These are phyloP conservation scores for Aldabrachelys gigantea DNA, from an alignment of 2,113 vertebrate genomes.

Conservation along the genomic window DNA sequence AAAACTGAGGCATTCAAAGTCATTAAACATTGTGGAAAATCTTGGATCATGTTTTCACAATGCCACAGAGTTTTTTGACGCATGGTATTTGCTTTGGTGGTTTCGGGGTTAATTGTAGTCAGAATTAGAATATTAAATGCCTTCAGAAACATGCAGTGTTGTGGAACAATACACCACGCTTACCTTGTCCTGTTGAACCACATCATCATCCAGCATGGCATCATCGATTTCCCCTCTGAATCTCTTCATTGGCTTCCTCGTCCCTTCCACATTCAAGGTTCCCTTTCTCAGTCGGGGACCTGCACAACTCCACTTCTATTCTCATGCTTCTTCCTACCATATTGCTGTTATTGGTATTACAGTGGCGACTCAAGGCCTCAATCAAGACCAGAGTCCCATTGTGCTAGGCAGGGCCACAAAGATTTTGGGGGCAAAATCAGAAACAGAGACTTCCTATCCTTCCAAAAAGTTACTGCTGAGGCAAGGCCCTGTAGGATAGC, in stretches of 20 bases:
- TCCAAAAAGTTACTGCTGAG: not conserved
- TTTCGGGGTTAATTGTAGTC: not conserved
- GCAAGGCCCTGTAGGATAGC: not conserved
- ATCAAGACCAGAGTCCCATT: not conserved
- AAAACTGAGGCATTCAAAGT: not conserved
- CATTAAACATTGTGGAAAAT: not conserved
- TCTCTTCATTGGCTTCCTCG: not conserved
- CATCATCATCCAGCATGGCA: not conserved
- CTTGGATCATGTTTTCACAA: not conserved
- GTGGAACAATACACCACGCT: not conserved
- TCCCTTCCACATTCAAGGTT: fast-evolving
- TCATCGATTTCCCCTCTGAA: not conserved
- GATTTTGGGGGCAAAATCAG: no score
- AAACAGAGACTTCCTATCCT: no score
- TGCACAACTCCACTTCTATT: not conserved
- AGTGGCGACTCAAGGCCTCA: not conserved
- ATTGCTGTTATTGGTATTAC: not conserved
- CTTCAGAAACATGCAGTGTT: not conserved
- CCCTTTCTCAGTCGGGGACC: not conserved
- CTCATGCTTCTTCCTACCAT: not conserved
- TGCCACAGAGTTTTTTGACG: not conserved
- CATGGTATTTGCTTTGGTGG: not conserved
- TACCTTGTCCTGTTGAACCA: not conserved
- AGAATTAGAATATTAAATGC: not conserved
- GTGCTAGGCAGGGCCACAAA: no score